These are phyloP conservation scores for Euura lappo DNA, from an alignment of 1,140 invertebrate genomes.

Conservation along the genomic window DNA sequence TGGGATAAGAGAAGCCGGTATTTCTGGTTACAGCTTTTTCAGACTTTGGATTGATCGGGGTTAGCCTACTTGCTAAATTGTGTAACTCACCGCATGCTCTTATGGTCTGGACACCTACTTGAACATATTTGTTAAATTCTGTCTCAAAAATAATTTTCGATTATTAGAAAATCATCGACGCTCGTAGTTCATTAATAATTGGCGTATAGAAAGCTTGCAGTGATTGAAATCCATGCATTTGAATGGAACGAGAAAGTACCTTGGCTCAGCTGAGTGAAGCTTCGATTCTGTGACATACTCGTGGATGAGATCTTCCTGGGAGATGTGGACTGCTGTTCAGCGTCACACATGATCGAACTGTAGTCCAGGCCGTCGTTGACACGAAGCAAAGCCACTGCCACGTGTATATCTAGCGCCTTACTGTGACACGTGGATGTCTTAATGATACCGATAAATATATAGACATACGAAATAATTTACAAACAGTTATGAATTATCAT, in stretches of 20 bases:
- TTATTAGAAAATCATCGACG: not conserved
- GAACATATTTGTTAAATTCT: not conserved
- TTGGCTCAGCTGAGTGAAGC: constrained; percentile 71
- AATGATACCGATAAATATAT: not conserved
- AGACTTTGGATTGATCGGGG: too few species aligned
- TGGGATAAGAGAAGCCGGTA: too few species aligned
- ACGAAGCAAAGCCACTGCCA: constrained; percentile 87
- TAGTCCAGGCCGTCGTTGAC: constrained; percentile 83
- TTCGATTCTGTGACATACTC: constrained; percentile 62
- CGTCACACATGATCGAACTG: constrained; percentile 66
- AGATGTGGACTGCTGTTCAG: constrained; percentile 34
- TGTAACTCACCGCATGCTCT: too few species aligned
- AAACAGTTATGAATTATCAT: constrained; percentile 56
- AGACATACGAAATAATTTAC: constrained; percentile 7
- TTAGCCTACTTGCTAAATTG: too few species aligned
- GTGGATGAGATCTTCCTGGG: constrained; percentile 36
- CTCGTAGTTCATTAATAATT: not conserved
- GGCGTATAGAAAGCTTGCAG: not conserved
- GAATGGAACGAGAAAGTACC: constrained; percentile 50
- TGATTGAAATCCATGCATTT: not conserved
- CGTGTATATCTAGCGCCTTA: constrained; percentile 91
- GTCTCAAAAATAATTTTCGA: not conserved
- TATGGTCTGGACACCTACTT: too few species aligned
- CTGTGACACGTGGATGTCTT: constrained; percentile 61
- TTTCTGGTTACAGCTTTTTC: too few species aligned